These are phyloP conservation scores for Macaria notata DNA, from an alignment of 2,888 invertebrate genomes.

Conservation along the genomic window DNA sequence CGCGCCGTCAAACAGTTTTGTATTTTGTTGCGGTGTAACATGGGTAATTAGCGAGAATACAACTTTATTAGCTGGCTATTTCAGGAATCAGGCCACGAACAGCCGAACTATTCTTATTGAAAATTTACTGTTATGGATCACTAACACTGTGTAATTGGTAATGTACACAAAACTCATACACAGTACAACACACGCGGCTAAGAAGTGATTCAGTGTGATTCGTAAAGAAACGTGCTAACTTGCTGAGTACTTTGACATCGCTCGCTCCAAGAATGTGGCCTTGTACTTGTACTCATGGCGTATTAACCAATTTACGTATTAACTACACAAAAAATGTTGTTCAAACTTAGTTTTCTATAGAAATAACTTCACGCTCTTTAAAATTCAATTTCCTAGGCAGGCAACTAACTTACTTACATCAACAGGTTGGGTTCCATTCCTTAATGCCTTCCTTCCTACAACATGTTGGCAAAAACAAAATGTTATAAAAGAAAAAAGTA, in stretches of 20 bases:
- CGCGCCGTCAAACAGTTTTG: constrained; percentile 44
- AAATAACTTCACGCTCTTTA: too few relatives aligned
- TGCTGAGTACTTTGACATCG: constrained; percentile 71
- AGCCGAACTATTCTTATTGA: constrained; percentile 35
- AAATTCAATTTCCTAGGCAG: too few relatives aligned
- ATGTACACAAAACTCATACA: constrained; percentile 13
- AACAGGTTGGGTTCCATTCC: too few relatives aligned
- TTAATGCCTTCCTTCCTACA: too few relatives aligned
- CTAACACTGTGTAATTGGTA: constrained; percentile 39
- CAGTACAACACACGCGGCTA: not conserved
- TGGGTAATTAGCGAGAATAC: constrained; percentile 45
- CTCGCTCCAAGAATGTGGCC: constrained; percentile 69
- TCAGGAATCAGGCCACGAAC: constrained; percentile 45
- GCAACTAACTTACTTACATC: too few relatives aligned
- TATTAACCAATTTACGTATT: constrained; percentile 21
- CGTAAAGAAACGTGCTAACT: constrained; percentile 50
- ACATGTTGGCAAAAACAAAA: too few relatives aligned
- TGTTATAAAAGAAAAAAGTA: too few relatives aligned
- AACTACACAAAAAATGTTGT: too few relatives aligned
- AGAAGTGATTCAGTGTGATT: constrained; percentile 27
- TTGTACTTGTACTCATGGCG: constrained; percentile 58
- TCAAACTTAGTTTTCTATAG: too few relatives aligned
- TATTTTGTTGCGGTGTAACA: constrained; percentile 50
- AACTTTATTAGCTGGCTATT: constrained; percentile 46
- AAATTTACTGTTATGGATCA: constrained; percentile 40